Evolutionary conservation across 2,888 invertebrate species (phyloP).

Genomic region (Drosophila algonquin): DNA sequence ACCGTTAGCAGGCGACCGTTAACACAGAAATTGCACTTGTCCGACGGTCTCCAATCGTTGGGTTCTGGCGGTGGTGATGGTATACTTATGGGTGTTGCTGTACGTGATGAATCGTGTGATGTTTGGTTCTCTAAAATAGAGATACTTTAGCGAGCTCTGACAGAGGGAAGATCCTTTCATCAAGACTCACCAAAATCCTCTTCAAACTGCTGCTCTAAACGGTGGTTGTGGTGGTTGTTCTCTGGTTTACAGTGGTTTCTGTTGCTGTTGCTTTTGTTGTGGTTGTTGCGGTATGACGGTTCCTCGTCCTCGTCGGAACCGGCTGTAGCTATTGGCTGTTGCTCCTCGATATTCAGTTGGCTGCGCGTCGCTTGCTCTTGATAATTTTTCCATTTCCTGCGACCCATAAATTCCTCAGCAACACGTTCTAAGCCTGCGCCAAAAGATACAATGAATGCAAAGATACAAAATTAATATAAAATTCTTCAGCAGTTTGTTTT

Average conservation of each 20-base stretch:
- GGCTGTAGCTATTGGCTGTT: slow-evolving; percentile 73
- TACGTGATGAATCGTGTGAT: slow-evolving; percentile 74
- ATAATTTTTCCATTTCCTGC: slow-evolving; percentile 97
- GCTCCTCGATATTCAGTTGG: slow-evolving; percentile 82
- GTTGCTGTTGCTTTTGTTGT: slow-evolving; percentile 43
- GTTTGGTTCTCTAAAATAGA: slow-evolving; percentile 58
- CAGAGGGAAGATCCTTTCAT: not conserved
- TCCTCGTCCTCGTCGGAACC: slow-evolving; percentile 44
- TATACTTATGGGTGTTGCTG: slow-evolving; percentile 60
- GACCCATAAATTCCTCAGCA: slow-evolving; percentile 98
- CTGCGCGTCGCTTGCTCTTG: slow-evolving; percentile 89
- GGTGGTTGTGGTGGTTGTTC: slow-evolving; percentile 76
- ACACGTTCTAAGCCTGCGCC: slow-evolving; percentile 95
- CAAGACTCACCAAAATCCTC: slow-evolving; percentile 59
- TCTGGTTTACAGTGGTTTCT: slow-evolving; percentile 62
- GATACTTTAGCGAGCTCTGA: not conserved
- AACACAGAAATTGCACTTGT: slow-evolving; percentile 93
- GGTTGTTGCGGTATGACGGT: slow-evolving; percentile 35
- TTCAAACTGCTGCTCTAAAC: slow-evolving; percentile 62
- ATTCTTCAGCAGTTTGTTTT: slow-evolving; percentile 16
- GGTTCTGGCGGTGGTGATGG: slow-evolving; percentile 83
- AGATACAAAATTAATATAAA: slow-evolving; percentile 41
- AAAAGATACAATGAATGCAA: not conserved
- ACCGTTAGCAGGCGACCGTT: slow-evolving; percentile 88
- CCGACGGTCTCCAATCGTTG: slow-evolving; percentile 92